phyloP scores from a whole-genome alignment of 2,888 invertebrate genomes.

The Alviniconcha strummeri region DNA sequence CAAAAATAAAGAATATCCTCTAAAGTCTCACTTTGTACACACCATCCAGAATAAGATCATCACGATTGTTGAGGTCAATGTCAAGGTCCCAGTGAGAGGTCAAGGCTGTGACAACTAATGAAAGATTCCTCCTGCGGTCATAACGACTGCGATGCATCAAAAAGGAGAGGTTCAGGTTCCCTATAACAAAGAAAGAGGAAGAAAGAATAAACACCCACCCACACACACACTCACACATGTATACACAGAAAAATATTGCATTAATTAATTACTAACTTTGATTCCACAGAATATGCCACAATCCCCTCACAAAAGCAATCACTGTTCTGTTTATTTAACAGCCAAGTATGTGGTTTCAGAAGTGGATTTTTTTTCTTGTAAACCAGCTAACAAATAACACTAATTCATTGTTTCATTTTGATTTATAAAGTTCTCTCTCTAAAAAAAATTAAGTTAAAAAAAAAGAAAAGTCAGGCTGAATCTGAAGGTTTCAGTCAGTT shows the following conservation, averaged over 20 bases:
- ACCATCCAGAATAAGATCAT: constrained; percentile 89
- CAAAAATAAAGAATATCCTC: background rate
- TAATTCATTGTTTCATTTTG: too few relatives aligned
- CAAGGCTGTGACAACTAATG: constrained; percentile 88
- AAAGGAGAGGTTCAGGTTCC: constrained; percentile 84
- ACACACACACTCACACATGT: background rate
- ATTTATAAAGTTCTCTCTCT: too few relatives aligned
- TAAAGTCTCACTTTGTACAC: constrained; percentile 68
- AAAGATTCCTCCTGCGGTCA: constrained; percentile 90
- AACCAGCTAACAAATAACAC: too few relatives aligned
- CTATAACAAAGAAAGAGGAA: background rate
- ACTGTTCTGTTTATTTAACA: too few relatives aligned
- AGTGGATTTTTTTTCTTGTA: too few relatives aligned
- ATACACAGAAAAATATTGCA: background rate
- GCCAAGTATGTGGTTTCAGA: too few relatives aligned
- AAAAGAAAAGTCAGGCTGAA: too few relatives aligned
- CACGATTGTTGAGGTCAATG: constrained; percentile 85
- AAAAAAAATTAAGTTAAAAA: too few relatives aligned
- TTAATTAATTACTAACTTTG: too few relatives aligned
- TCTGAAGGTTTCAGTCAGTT: too few relatives aligned
- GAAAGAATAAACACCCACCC: background rate
- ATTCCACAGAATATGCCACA: too few relatives aligned
- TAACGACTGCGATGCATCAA: constrained; percentile 89
- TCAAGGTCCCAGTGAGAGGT: constrained; percentile 88
- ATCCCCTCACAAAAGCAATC: too few relatives aligned